A percentile compares a stretch with the other conserved stretches of the same genome.
These are phyloP conservation scores for Enteromius treurensis DNA, from an alignment of 2,797 vertebrate genomes.

Conservation along the genomic window DNA sequence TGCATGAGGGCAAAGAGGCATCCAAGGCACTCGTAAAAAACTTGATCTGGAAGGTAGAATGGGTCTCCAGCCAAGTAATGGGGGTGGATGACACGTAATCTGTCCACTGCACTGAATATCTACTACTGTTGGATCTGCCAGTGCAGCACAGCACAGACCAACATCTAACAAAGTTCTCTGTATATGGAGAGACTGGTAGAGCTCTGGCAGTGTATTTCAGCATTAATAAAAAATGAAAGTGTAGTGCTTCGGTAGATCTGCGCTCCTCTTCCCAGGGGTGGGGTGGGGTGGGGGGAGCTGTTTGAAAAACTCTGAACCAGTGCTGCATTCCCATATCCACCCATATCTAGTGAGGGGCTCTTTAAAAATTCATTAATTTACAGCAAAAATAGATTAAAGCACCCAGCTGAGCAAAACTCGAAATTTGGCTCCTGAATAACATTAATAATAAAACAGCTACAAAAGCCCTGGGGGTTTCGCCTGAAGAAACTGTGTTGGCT, in stretches of 20 bases:
- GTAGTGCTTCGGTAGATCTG: constrained; percentile 74
- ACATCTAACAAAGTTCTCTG: constrained; percentile 53
- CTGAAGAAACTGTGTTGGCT: constrained; percentile 69
- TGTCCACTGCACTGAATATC: constrained; percentile 25
- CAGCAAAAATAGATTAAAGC: constrained; percentile 86
- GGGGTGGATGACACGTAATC: constrained; percentile 41
- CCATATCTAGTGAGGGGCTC: constrained; percentile 75
- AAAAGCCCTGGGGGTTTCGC: constrained; percentile 67
- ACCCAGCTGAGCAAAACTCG: constrained; percentile 82
- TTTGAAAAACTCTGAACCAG: constrained; percentile 66
- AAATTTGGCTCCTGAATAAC: constrained; percentile 83
- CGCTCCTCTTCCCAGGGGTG: constrained; percentile 72
- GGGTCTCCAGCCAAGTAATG: constrained; percentile 26
- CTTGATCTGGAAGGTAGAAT: constrained; percentile 18
- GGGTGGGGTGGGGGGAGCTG: constrained; percentile 44
- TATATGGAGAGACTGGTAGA: constrained; percentile 49
- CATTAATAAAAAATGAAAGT: constrained; percentile 82
- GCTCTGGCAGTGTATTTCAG: constrained; percentile 70
- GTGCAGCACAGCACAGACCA: constrained; percentile 38
- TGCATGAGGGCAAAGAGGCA: constrained; percentile 3
- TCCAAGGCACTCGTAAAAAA: constrained; percentile 13
- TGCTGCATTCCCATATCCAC: constrained; percentile 77
- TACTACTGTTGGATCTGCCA: constrained; percentile 42
- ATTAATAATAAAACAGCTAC: constrained; percentile 82
- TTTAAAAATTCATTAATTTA: constrained; percentile 90